Evolutionary conservation across 2,888 invertebrate species (phyloP).

Genomic region (Nephrotoma guestfalica): DNA sequence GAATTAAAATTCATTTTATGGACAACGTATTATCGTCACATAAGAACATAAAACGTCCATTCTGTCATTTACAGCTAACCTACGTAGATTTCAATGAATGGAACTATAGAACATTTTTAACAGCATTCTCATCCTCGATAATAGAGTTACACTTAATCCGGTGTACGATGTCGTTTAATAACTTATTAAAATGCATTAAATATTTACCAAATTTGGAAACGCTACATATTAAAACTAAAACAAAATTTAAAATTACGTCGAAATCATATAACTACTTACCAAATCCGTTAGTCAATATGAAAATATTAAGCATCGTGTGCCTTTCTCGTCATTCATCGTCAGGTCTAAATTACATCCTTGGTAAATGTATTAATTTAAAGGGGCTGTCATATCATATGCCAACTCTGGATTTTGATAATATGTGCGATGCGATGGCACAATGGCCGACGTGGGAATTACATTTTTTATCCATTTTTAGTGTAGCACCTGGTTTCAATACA

Average conservation of each 20-base stretch:
- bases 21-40: background rate
- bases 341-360: background rate
- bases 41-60: background rate
- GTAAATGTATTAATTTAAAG: background rate
- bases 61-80: background rate
- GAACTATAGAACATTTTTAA: background rate
- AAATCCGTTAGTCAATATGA: background rate
- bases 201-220: background rate
- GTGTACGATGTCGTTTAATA: background rate
- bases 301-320: background rate
- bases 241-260: background rate
- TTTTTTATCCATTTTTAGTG: background rate
- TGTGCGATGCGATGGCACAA: background rate
- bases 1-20: background rate
- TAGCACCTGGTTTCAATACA: background rate
- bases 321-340: background rate
- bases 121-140: background rate
- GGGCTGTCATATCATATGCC: background rate
- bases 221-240: background rate
- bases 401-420: background rate
- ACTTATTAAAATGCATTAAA: background rate
- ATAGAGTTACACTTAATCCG: background rate
- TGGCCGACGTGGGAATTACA: background rate
- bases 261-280: background rate
- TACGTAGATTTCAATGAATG: background rate